A percentile compares a stretch with the other conserved stretches of the same genome.
phyloP scores from a whole-genome alignment of 2,888 invertebrate species.

The Zelleria hepariella region DNA sequence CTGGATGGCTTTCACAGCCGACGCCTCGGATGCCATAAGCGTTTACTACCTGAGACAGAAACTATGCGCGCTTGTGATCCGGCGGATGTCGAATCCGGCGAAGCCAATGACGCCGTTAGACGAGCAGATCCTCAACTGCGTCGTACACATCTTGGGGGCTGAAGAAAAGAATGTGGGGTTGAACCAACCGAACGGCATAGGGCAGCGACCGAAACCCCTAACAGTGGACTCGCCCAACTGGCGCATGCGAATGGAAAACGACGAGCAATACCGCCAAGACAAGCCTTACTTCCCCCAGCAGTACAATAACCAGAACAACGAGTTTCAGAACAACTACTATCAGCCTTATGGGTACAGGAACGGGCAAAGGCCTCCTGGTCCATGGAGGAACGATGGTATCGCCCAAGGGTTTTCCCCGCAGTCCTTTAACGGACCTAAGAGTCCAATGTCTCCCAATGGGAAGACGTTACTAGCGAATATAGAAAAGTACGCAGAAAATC shows the following conservation, averaged over 20 bases:
- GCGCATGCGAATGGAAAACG: conserved; percentile 36
- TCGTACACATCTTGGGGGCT: conserved; percentile 76
- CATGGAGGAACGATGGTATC: conserved; percentile 27
- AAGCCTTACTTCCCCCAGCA: conserved; percentile 31
- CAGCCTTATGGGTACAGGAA: conserved; percentile 30
- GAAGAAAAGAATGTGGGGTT: conserved; percentile 81
- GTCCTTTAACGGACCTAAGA: conserved; percentile 34
- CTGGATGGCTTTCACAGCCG: conserved; percentile 80
- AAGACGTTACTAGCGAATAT: conserved; percentile 49
- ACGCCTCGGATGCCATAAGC: conserved; percentile 76
- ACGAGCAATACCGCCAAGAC: conserved; percentile 37
- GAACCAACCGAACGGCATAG: conserved; percentile 80
- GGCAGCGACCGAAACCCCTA: conserved; percentile 81
- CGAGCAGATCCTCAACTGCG: conserved; percentile 77
- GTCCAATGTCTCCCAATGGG: conserved; percentile 49
- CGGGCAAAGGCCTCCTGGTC: conserved; percentile 26
- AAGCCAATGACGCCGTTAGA: conserved; percentile 72
- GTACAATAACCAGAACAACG: not conserved
- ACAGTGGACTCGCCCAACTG: conserved; percentile 68
- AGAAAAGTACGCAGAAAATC: conserved; percentile 43
- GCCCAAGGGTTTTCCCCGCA: conserved; percentile 40
- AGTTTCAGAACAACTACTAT: conserved; percentile 1
- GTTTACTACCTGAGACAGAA: conserved; percentile 80
- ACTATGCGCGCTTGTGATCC: conserved; percentile 78
- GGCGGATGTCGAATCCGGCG: conserved; percentile 72